Evolutionary conservation across 2,888 invertebrate species (phyloP).

Genomic region (Apantesis nais): DNA sequence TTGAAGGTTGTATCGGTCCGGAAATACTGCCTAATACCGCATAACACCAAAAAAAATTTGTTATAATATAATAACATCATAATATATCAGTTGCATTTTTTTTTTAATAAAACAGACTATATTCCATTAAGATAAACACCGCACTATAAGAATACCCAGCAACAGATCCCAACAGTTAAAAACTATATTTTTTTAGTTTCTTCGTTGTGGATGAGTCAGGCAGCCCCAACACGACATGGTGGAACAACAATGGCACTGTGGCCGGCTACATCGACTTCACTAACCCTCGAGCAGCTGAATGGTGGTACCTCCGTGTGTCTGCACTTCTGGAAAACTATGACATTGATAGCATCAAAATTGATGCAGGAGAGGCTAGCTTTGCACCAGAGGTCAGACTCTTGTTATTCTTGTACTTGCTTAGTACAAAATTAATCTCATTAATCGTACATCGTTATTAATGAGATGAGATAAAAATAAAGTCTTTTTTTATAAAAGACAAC

Average conservation of each 20-base stretch:
- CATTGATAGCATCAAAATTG: conserved; percentile 92
- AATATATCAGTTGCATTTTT: background rate
- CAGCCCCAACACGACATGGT: conserved; percentile 80
- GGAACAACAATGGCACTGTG: conserved; percentile 78
- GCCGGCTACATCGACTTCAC: conserved; percentile 90
- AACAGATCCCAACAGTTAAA: background rate
- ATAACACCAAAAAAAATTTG: no score
- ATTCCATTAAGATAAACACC: background rate
- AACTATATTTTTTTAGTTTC: conserved; percentile 61
- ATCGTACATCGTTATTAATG: no score
- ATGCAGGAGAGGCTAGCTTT: conserved; percentile 91
- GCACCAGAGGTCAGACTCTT: conserved; percentile 80
- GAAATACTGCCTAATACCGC: no score
- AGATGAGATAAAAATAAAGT: no score
- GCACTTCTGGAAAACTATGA: conserved; percentile 85
- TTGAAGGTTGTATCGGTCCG: no score
- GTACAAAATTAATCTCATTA: no score
- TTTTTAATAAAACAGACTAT: background rate
- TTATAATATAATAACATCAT: no score
- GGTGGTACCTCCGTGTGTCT: conserved; percentile 85
- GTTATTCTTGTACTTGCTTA: background rate
- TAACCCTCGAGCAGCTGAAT: conserved; percentile 87
- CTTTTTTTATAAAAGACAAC: no score
- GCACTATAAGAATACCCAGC: background rate
- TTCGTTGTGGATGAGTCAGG: conserved; percentile 79